Evolutionary conservation across 2,888 invertebrate genomes (phyloP).

Genomic region (Candidula unifasciata): DNA sequence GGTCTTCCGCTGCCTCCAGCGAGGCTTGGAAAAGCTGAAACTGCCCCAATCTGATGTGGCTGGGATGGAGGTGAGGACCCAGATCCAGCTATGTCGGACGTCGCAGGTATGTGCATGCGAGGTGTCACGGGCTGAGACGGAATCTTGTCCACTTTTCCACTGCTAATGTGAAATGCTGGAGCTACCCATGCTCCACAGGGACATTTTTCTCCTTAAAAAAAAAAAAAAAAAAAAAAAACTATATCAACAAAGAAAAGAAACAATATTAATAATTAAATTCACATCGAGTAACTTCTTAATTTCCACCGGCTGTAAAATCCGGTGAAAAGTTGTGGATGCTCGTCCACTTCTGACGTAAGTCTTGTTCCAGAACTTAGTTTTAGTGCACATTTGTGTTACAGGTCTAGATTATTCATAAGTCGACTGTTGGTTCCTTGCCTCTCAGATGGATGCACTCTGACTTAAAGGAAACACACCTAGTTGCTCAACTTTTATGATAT

Average conservation of each 20-base stretch:
- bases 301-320: too few relatives aligned
- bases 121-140: slow-evolving; percentile 78
- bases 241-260: background rate
- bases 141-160: slow-evolving; percentile 92
- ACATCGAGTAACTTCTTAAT: too few relatives aligned
- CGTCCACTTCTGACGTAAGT: too few relatives aligned
- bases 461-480: too few relatives aligned
- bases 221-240: background rate
- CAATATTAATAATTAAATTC: too few relatives aligned
- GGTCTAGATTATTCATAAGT: too few relatives aligned
- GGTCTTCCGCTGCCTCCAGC: slow-evolving; percentile 10
- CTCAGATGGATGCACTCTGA: too few relatives aligned
- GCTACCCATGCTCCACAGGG: slow-evolving; percentile 93
- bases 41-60: slow-evolving; percentile 38
- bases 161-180: slow-evolving; percentile 93
- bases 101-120: slow-evolving; percentile 17
- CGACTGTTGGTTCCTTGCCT: too few relatives aligned
- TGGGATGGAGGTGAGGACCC: background rate
- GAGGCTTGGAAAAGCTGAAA: slow-evolving; percentile 35
- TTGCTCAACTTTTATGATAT: too few relatives aligned
- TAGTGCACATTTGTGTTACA: too few relatives aligned
- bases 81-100: background rate
- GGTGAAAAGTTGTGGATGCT: too few relatives aligned
- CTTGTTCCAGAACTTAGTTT: too few relatives aligned
- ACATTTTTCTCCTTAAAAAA: slow-evolving; percentile 86